phyloP scores from a whole-genome alignment of 2,888 invertebrate genomes.

The Cryptus viduatorius region DNA sequence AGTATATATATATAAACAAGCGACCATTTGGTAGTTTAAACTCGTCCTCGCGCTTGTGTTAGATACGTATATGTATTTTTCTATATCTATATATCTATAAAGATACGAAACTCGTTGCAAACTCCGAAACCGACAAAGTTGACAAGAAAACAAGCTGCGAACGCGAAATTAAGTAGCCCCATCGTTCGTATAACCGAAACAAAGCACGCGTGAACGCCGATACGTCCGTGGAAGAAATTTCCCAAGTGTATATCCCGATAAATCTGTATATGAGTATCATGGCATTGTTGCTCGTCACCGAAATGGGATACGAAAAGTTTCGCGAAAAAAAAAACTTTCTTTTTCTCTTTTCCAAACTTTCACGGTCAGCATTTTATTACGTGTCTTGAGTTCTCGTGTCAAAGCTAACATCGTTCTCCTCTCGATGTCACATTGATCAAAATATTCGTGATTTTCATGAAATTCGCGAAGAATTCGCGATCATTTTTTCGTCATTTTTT shows the following conservation, averaged over 20 bases:
- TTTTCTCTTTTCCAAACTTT: not conserved
- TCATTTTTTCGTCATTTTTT: too few species aligned
- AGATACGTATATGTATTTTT: not conserved
- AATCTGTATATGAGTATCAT: conserved; percentile 52
- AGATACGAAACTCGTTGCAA: conserved; percentile 8
- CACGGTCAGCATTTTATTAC: not conserved
- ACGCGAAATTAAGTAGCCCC: conserved; percentile 56
- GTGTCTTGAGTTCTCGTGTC: not conserved
- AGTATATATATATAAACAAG: not conserved
- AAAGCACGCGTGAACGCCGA: conserved; percentile 34
- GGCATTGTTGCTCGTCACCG: conserved; percentile 19
- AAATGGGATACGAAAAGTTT: conserved; percentile 38
- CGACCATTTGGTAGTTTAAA: too few species aligned
- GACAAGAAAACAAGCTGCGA: conserved; percentile 31
- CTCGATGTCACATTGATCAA: too few species aligned
- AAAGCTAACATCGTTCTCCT: too few species aligned
- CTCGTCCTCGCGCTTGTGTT: not conserved
- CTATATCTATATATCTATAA: not conserved
- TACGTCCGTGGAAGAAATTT: conserved; percentile 60
- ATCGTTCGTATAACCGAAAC: conserved; percentile 41
- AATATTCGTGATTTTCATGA: too few species aligned
- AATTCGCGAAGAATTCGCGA: too few species aligned
- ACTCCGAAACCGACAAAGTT: conserved; percentile 49
- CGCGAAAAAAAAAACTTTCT: not conserved
- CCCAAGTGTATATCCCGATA: conserved; percentile 66